Evolutionary conservation across 53 echinoderm and acorn worm genomes (phyloP).

Genomic region (Mesocentrotus franciscanus): DNA sequence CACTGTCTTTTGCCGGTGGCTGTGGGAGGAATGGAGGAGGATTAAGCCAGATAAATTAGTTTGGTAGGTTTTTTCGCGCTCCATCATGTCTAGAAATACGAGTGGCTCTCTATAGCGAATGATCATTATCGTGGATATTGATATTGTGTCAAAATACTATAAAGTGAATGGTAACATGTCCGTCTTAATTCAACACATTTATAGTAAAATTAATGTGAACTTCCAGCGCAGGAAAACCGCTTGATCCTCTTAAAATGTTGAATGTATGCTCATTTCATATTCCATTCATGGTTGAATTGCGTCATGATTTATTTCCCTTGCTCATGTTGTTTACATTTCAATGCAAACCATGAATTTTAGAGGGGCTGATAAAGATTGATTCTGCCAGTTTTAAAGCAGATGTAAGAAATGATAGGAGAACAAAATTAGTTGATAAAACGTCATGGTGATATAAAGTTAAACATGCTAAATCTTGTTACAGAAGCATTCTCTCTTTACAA

Average conservation of each 20-base stretch:
- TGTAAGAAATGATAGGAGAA: neutral
- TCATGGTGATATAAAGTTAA: neutral
- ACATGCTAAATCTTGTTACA: too few species aligned
- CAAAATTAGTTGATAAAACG: neutral
- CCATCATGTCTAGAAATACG: too few species aligned
- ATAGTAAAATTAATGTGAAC: too few species aligned
- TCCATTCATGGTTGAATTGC: neutral
- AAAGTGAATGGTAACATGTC: too few species aligned
- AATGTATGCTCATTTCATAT: neutral
- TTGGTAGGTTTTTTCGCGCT: neutral
- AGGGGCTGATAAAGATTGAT: neutral
- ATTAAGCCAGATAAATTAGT: neutral
- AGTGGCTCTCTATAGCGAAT: too few species aligned
- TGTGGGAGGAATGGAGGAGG: neutral
- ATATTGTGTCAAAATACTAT: too few species aligned
- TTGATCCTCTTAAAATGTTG: neutral
- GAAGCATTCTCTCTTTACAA: too few species aligned
- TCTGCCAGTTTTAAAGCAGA: neutral
- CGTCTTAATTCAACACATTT: too few species aligned
- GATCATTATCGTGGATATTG: too few species aligned
- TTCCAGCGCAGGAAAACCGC: too few species aligned
- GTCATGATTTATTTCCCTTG: neutral
- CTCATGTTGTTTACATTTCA: neutral
- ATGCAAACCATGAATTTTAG: neutral
- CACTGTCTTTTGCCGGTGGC: constrained; percentile 3